These are phyloP conservation scores for Willisornis vidua DNA, from an alignment of 2,113 vertebrate genomes.

Conservation along the genomic window DNA sequence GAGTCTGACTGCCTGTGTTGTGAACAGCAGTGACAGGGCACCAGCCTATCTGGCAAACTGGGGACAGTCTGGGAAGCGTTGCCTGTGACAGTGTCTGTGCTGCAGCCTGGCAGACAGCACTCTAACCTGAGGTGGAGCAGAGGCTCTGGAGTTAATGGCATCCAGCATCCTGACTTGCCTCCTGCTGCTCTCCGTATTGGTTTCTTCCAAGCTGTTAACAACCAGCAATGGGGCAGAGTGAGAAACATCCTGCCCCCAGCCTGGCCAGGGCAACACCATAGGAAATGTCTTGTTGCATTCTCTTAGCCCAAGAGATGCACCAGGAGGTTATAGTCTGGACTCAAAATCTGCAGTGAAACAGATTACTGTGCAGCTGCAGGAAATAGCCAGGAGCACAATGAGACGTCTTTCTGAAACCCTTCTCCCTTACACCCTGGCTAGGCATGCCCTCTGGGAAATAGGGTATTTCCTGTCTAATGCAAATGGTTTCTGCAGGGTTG, in stretches of 20 bases:
- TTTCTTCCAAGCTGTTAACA: not conserved
- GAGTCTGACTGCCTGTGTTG: not conserved
- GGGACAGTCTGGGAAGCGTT: fast-evolving
- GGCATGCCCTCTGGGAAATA: not conserved
- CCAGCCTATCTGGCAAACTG: not conserved
- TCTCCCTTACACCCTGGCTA: not conserved
- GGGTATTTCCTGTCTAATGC: not conserved
- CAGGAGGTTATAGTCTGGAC: not conserved
- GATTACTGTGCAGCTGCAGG: not conserved
- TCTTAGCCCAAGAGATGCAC: not conserved
- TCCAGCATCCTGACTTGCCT: not conserved
- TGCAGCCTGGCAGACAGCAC: not conserved
- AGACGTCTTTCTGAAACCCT: not conserved
- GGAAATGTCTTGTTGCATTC: not conserved
- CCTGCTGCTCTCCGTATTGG: not conserved
- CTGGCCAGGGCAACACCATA: fast-evolving
- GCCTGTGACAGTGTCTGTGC: fast-evolving
- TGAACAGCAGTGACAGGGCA: not conserved
- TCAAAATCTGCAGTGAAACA: not conserved
- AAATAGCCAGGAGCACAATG: not conserved
- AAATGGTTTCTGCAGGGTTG: not conserved
- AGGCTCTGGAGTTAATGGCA: not conserved
- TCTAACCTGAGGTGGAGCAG: not conserved
- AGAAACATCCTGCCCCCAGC: not conserved
- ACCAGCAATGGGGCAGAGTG: fast-evolving